Percentiles rank a stretch among this genome's conserved stretches.
Evolutionary conservation across 2,113 vertebrate species (phyloP).

Genomic region (Saguinus midas): DNA sequence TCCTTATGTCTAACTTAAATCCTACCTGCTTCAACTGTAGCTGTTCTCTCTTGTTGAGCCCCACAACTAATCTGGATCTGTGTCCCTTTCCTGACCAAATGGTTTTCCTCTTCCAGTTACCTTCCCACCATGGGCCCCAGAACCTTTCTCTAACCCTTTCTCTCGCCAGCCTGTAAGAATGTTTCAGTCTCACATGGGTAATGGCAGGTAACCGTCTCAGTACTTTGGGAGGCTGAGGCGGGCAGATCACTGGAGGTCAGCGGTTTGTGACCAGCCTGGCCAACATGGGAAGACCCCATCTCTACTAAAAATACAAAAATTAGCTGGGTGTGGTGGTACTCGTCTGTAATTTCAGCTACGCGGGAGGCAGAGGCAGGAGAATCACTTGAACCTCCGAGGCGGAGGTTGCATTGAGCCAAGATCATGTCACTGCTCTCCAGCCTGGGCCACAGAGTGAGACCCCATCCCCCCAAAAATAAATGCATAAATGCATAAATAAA

Average conservation of each 20-base stretch:
- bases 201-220: not conserved
- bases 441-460: not conserved
- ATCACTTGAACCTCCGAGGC: not conserved
- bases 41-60: not conserved
- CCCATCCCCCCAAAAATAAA: not conserved
- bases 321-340: not conserved
- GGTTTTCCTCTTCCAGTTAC: not conserved
- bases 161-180: not conserved
- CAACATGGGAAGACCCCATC: not conserved
- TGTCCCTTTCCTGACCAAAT: not conserved
- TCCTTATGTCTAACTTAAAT: not conserved
- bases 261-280: not conserved
- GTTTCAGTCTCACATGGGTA: not conserved
- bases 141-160: not conserved
- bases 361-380: not conserved
- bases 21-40: not conserved
- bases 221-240: not conserved
- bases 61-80: not conserved
- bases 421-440: not conserved
- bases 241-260: not conserved
- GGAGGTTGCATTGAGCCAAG: not conserved
- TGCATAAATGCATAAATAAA: no score
- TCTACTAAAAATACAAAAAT: not conserved
- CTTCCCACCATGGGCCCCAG: no score
- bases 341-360: not conserved